Evolutionary conservation across 1,140 invertebrate species (phyloP), one percentile per base, ranked within the genome.

Genomic region (Trichomalopsis sarcophagae): DNA sequence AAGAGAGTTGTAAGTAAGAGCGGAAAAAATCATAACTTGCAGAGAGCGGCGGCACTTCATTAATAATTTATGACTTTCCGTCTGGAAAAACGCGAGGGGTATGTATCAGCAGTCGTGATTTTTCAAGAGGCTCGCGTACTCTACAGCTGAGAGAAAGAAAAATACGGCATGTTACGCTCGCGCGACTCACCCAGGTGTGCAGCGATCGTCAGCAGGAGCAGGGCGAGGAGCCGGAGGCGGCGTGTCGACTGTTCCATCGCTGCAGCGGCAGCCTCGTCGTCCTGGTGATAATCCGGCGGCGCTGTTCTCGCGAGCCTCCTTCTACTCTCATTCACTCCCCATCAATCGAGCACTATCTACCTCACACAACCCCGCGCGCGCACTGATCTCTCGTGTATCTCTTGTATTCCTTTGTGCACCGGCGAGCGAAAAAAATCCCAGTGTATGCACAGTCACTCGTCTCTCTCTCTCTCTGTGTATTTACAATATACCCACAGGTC

Each of bases 41-140:
- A 73, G 47, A 9, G 69, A 44, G 73, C 47, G 33, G 50, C 50
- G 11, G 50, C 50, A 21, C 50, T 55, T 74, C 81, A 66, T 82
- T 55, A 76, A 75, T 76, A 66, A 82, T 82, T 82, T 82, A 82
- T 82, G 81, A 23, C 33, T 55, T 82, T 44, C 13, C 73, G 81
- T 82, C 81, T 82, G 81, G 68, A 36, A 5, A 62, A 82, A 74
- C 81, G 44, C n/a, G 27, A 66, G 66, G 66, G 66, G 66, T 69
- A 69, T 3, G 5, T 6, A 27, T 36, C 33, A 4, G 5, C 33
- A 36, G 66, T 10, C 66, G 66, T 23, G 66, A 69, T 69, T 69
- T 69, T 69, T 69, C 66, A 69, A n/a, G 66, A 27, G 2, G 7
- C 21, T n/a, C 66, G 27, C 23, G 27, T 5, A 36, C 17, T 17